These are phyloP conservation scores for Oreochromis spilurus DNA, from an alignment of 2,113 vertebrate genomes.

Conservation along the genomic window DNA sequence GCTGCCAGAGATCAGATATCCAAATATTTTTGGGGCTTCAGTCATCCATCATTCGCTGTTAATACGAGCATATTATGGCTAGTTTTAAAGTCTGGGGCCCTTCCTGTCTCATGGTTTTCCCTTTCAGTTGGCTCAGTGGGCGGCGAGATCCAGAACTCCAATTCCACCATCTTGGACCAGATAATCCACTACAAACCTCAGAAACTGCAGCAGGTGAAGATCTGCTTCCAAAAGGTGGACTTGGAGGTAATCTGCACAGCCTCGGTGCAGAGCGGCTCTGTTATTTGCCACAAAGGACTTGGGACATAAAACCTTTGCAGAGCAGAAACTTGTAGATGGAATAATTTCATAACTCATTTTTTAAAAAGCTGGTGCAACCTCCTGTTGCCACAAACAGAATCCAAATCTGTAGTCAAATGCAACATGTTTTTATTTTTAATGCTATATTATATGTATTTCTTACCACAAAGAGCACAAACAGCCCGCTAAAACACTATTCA, in stretches of 20 bases:
- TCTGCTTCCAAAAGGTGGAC: neutral
- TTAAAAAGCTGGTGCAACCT: neutral
- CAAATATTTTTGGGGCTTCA: neutral
- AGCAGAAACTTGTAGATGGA: neutral
- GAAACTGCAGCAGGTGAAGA: neutral
- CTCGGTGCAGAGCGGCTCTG: neutral
- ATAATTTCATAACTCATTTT: fast-evolving
- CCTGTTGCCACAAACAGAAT: neutral
- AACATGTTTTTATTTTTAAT: neutral
- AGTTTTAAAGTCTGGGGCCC: fast-evolving
- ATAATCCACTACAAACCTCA: neutral
- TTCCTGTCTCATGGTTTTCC: neutral
- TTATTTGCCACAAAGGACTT: fast-evolving
- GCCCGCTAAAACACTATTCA: fast-evolving
- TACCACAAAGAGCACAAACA: neutral
- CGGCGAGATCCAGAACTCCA: fast-evolving
- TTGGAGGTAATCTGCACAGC: neutral
- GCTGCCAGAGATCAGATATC: neutral
- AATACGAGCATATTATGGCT: neutral
- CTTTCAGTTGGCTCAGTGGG: neutral
- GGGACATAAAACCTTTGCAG: fast-evolving
- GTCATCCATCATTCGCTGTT: neutral
- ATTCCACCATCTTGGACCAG: fast-evolving
- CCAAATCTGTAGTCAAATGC: neutral
- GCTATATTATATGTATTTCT: neutral